Conservation (phyloP, 1,140 invertebrate genomes). For the Anastatus disparis region DNA sequence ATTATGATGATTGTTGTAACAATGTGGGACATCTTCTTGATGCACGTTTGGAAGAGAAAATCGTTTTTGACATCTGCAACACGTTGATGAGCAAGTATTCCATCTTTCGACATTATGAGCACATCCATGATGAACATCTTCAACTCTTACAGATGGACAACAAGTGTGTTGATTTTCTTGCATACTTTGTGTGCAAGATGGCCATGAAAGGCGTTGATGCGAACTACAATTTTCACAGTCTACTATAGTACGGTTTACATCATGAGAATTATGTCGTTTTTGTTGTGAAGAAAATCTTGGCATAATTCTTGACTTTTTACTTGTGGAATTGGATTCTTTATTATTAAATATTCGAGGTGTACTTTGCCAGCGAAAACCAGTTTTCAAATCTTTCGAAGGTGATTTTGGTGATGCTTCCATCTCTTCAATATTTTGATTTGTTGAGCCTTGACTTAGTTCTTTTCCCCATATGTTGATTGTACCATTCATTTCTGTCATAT, state of each 20-base stretch:
- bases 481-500: slow-evolving; percentile 63
- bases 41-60: slow-evolving; percentile 4
- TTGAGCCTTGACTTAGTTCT: slow-evolving; percentile 47
- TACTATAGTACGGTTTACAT: background rate
- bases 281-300: slow-evolving; percentile 17
- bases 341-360: slow-evolving; percentile 42
- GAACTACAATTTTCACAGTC: slow-evolving; percentile 25
- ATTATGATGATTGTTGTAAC: slow-evolving; percentile 1
- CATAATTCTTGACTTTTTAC: slow-evolving; percentile 48
- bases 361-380: slow-evolving; percentile 43
- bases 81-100: background rate
- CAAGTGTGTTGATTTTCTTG: slow-evolving; percentile 20
- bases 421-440: slow-evolving; percentile 44
- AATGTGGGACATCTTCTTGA: background rate
- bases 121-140: background rate
- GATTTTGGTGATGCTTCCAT: slow-evolving; percentile 41
- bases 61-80: background rate
- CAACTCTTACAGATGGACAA: slow-evolving; percentile 8
- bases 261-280: slow-evolving; percentile 49
- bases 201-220: slow-evolving; percentile 33
- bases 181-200: slow-evolving; percentile 16
- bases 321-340: slow-evolving; percentile 40
- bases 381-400: slow-evolving; percentile 9
- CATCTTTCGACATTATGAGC: background rate
- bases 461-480: slow-evolving; percentile 65